Evolutionary conservation across 2,113 vertebrate species (phyloP), one percentile per base, ranked within the genome.

Genomic region (Elachura formosa): DNA sequence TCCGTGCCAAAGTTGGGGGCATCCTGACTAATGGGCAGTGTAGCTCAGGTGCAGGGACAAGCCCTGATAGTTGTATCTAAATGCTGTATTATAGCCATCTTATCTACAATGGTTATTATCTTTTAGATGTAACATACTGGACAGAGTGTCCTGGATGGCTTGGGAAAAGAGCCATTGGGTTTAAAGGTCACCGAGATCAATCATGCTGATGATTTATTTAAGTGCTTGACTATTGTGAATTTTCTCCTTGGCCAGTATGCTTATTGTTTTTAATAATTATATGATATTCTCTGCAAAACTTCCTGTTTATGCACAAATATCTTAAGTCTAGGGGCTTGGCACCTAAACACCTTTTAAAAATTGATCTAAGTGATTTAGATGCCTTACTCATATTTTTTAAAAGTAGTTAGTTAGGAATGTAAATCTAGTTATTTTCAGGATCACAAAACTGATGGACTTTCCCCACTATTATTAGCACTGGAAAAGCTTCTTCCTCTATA

Each of bases 91-190:
- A 73, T 28, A 89, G 33, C 17, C 2, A 1, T 61, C 58, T 90
- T 91, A 93, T 93, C 82, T 87, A 18, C 51, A 74, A 66, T 41
- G 29, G 25, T 49, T 62, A 71, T 63, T 91, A 88, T 93, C 92
- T 95, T 90, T 91, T 58, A 66, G 74, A 58, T 80, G 67, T 66
- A 90, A 49, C 67, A 38, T 7, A 17, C 62, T 49, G 88, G 67
- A 93, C 95, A 88, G 73, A 80, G 88, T 86, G 90, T 83, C 85
- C 95, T 86, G 80, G 29, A 36, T 72, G 36, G 21, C 51, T 78
- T 92, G 75, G 94, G 75, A 90, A 77, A 77, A 80, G 55, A 94
- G 94, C 90, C 94, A 95, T 55, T 24, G 4, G 38, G 62, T 87
- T 80, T 76, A 92, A 94, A 96, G 90, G 78, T 51, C 54, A 77